phyloP scores from a whole-genome alignment of 2,113 vertebrate species.

The Rhynchopsitta pachyrhyncha region DNA sequence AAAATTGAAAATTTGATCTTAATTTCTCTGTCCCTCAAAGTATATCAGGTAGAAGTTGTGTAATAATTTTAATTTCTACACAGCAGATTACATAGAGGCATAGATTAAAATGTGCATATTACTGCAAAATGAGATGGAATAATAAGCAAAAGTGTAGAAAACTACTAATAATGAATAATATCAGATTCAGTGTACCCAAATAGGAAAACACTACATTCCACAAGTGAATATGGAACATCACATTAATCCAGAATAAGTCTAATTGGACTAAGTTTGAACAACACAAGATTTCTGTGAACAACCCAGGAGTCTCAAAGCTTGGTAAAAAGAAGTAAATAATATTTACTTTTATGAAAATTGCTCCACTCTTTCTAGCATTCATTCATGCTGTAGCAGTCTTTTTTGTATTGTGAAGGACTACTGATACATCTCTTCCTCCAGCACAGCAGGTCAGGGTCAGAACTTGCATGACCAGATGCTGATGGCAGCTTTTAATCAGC shows the following conservation, averaged over 20 bases:
- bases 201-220: not conserved
- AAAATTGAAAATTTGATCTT: conserved; percentile 25
- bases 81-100: not conserved
- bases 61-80: conserved; percentile 6
- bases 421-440: not conserved
- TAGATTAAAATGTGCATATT: not conserved
- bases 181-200: not conserved
- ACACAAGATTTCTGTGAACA: not conserved
- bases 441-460: not conserved
- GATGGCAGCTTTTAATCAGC: not conserved
- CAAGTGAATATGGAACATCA: not conserved
- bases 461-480: not conserved
- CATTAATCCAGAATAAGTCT: not conserved
- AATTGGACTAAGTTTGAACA: not conserved
- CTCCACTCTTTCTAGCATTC: not conserved
- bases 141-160: not conserved
- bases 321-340: not conserved
- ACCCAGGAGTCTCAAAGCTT: not conserved
- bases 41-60: not conserved
- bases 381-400: not conserved
- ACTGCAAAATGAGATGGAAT: not conserved
- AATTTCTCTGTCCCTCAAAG: conserved; percentile 21
- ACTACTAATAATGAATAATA: not conserved
- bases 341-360: not conserved
- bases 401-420: not conserved